Percentiles rank a stretch among this genome's conserved stretches.
These are phyloP conservation scores for Phengaris arion DNA, from an alignment of 2,888 invertebrate species.

Conservation along the genomic window DNA sequence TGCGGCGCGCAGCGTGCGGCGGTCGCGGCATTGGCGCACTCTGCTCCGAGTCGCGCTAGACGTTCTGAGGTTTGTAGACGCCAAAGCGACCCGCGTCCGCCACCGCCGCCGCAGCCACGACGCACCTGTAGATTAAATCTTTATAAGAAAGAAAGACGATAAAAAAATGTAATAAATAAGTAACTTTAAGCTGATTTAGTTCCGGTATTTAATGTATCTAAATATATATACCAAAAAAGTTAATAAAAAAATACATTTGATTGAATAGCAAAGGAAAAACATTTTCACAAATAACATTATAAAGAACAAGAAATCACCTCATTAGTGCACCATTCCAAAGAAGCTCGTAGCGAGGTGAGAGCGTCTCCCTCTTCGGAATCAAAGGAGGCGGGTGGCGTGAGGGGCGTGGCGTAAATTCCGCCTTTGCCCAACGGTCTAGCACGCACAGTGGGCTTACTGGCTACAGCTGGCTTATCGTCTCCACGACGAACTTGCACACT, in stretches of 20 bases:
- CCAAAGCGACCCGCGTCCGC: constrained; percentile 67
- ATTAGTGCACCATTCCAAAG: constrained; percentile 80
- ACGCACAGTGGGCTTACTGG: constrained; percentile 81
- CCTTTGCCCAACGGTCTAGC: constrained; percentile 77
- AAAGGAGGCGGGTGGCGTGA: constrained; percentile 58
- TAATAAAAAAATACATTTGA: too few relatives aligned
- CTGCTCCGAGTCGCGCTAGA: constrained; percentile 87
- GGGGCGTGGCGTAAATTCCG: constrained; percentile 90
- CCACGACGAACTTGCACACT: constrained; percentile 46
- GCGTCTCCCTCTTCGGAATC: constrained; percentile 69
- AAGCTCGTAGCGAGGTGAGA: constrained; percentile 75
- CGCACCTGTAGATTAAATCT: constrained; percentile 45
- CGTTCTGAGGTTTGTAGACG: constrained; percentile 71
- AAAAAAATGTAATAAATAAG: too few relatives aligned
- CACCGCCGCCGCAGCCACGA: constrained; percentile 52
- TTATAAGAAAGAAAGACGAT: too few relatives aligned
- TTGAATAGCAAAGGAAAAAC: too few relatives aligned
- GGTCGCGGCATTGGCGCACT: constrained; percentile 91
- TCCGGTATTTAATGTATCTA: too few relatives aligned
- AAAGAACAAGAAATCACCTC: constrained; percentile 48
- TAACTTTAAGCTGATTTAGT: too few relatives aligned
- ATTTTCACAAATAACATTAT: not conserved
- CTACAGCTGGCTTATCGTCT: constrained; percentile 82
- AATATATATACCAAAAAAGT: too few relatives aligned
- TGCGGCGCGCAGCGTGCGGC: constrained; percentile 91